Base-by-base conservation (phyloP, 2,113 vertebrate genomes). In the Andinoacara biseriatus region DNA sequence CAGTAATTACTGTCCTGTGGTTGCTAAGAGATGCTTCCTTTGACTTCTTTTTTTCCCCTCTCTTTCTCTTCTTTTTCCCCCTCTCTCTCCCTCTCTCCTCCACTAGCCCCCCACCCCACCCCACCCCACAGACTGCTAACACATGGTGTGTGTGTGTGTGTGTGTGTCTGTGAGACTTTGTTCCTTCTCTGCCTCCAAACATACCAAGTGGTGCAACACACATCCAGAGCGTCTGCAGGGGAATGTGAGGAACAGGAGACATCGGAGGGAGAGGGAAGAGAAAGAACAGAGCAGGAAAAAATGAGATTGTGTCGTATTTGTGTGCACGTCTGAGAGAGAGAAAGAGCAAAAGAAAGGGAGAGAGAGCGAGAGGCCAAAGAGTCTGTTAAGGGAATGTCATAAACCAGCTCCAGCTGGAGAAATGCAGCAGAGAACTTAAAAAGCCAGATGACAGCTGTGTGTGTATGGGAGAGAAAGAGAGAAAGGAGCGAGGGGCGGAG, bases 1-100 rank as follows among this genome's bases (percentile, higher is more conserved):
- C 96, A 98, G 96, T 97, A 97, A 97, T 97, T 97, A 97, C 95
- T 97, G 96, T 97, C 96, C 96, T 97, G 96, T 96, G 96, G 96
- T 97, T 97, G 95, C 96, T 97, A 97, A 96, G 96, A 97, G 96
- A 97, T 97, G 96, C 92, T 96, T 96, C 95, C 95, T 96, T 96
- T 95, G 95, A 96, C 94, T 95, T 96, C 78, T 80, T 76, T 52
- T 78, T 74, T 67, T 74, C 22, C 57, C 60, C 69, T 58, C 69
- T 65, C 61, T 52, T 57, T 62, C 43, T 67, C 49, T 31, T 74
- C 57, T 76, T 80, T 63, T 54, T 84, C 40, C 0, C 74, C 14
- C 69, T 46, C 69, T 46, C 62, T 35, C 76, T 11, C 58, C 38
- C 72, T 38, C 69, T 26, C 80, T 14, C 54, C 54, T 40, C 83